Evolutionary conservation across 2,888 invertebrate genomes (phyloP).

Genomic region (Trileptium ribeirensis): DNA sequence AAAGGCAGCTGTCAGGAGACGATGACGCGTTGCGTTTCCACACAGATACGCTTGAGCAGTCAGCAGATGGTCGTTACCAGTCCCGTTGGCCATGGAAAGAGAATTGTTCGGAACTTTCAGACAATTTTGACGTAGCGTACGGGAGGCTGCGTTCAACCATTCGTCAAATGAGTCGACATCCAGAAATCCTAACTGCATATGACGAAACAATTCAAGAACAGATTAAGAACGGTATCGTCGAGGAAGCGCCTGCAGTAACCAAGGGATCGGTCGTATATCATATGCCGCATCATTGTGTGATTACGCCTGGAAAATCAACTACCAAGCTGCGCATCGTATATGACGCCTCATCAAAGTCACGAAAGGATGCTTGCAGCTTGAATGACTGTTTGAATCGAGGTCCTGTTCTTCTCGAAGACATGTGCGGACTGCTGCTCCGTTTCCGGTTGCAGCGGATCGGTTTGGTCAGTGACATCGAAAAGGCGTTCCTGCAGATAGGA

Average conservation of each 20-base stretch:
- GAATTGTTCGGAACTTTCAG: neutral
- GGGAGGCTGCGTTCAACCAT: neutral
- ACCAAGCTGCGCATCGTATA: slow-evolving; percentile 32
- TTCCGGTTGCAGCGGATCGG: slow-evolving; percentile 20
- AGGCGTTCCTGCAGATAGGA: slow-evolving; percentile 33
- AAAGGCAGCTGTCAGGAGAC: neutral
- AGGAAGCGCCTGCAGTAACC: slow-evolving; percentile 4
- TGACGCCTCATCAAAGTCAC: slow-evolving; percentile 26
- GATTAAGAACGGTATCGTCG: slow-evolving; percentile 20
- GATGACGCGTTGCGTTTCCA: slow-evolving; percentile 13
- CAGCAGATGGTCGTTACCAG: slow-evolving; percentile 5
- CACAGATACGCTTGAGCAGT: neutral
- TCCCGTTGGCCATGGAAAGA: slow-evolving; percentile 21
- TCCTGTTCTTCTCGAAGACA: slow-evolving; percentile 25
- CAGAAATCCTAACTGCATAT: slow-evolving; percentile 15
- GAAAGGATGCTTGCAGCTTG: neutral
- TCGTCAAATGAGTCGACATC: neutral
- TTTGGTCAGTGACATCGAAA: slow-evolving; percentile 33
- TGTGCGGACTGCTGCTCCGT: slow-evolving; percentile 27
- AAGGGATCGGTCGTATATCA: slow-evolving; percentile 15
- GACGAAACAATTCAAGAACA: slow-evolving; percentile 19
- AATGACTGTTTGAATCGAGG: too few relatives aligned
- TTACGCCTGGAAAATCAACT: slow-evolving; percentile 25
- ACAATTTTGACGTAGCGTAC: slow-evolving; percentile 8
- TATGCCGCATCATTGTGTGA: slow-evolving; percentile 32